A percentile compares a stretch with the other conserved stretches of the same genome.
phyloP scores from a whole-genome alignment of 2,113 vertebrate species.

The Puma concolor region DNA sequence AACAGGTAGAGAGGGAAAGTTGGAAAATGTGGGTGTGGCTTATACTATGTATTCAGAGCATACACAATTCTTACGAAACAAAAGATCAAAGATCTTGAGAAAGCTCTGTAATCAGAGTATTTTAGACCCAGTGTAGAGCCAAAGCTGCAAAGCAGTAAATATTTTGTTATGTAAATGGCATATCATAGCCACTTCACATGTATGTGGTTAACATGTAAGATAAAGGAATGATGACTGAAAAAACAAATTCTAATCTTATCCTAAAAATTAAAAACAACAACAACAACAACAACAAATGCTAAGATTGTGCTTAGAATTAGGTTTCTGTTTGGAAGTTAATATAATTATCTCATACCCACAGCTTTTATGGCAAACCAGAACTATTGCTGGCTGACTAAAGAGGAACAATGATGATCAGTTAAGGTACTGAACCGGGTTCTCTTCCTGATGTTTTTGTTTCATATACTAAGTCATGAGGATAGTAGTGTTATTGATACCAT shows the following conservation, averaged over 20 bases:
- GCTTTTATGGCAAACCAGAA: constrained; percentile 10
- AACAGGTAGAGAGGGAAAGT: not conserved
- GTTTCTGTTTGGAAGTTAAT: constrained; percentile 43
- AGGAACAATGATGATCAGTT: not conserved
- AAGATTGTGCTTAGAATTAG: constrained; percentile 1
- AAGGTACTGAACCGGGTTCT: not conserved
- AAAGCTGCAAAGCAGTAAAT: not conserved
- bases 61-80: not conserved
- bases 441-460: not conserved
- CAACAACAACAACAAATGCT: not conserved
- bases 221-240: not conserved
- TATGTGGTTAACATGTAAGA: not conserved
- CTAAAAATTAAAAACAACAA: not conserved
- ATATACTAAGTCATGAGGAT: not conserved
- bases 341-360: not conserved
- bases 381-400: not conserved
- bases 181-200: not conserved
- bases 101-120: not conserved
- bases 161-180: not conserved
- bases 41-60: not conserved
- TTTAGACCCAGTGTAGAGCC: not conserved
- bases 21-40: not conserved
- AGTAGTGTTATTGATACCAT: not conserved
- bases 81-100: not conserved
- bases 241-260: not conserved